Base-by-base conservation (phyloP, 1,140 invertebrate genomes). In the Drosophila kohkoa region DNA sequence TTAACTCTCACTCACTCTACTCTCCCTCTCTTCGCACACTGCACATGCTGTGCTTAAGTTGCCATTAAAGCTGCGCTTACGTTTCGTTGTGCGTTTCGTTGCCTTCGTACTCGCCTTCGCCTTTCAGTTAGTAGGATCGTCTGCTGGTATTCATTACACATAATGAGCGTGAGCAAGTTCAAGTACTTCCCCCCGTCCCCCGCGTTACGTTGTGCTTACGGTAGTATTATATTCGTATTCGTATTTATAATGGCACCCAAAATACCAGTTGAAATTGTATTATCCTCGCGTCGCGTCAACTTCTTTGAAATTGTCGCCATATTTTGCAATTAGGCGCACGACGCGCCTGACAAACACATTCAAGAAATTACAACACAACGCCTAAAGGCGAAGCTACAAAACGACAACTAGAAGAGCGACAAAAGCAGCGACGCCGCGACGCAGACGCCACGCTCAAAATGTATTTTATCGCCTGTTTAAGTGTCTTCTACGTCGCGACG, bases 211-310 rank as follows among this genome's bases (percentile, higher is more conserved):
- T n/a, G 0, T 32, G 10, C 35, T 7, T 16, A 16, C 6, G 8
- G 20, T 16, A n/a, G 5, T 43, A 15, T 51, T 41, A 58, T 69
- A 73, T 13, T 43, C 41, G 41, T 87, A 82, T 83, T 78, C 41
- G 41, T 87, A 82, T 83, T 78, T 88, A 89, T 75, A 81, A 83
- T 70, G 58, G 48, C 77, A 70, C 67, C 67, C 54, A 75, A 87
- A 86, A 87, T 82, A 69, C 71, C 79, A 85, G 77, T 86, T 70
- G 82, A 91, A 91, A 89, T 91, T 89, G 87, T 91, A 91, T 91
- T 91, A 91, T 91, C 76, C 85, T 58, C 60, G 55, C 54, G 30
- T 48, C 49, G 62, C 43, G 72, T 77, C 79, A 88, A 88, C 76
- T 79, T 87, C 83, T 89, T 81, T 81, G 79, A 79, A 87, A 85